Evolutionary conservation across 2,797 vertebrate genomes (phyloP).

Genomic region (Sebastes oblongus): DNA sequence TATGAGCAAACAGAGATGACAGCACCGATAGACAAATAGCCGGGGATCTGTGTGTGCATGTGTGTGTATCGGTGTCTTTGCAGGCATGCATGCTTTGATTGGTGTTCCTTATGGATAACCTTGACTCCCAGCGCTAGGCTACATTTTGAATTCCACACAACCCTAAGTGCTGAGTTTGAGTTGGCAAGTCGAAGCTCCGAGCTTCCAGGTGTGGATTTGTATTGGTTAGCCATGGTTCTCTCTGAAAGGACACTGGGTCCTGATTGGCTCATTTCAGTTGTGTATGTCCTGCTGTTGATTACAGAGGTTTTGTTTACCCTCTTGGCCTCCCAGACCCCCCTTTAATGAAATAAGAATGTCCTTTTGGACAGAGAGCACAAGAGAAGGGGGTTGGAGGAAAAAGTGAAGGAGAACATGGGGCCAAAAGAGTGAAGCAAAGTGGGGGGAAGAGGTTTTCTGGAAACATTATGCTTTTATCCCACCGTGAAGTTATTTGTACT

Average conservation of each 20-base stretch:
- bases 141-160: conserved; percentile 47
- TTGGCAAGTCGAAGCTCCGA: conserved; percentile 47
- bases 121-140: conserved; percentile 40
- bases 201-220: conserved; percentile 67
- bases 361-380: conserved; percentile 68
- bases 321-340: conserved; percentile 65
- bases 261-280: conserved; percentile 66
- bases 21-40: conserved; percentile 77
- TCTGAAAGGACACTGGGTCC: conserved; percentile 45
- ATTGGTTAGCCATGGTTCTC: conserved; percentile 50
- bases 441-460: conserved; percentile 67
- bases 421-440: conserved; percentile 62
- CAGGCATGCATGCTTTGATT: conserved; percentile 42
- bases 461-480: conserved; percentile 78
- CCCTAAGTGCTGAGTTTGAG: conserved; percentile 60
- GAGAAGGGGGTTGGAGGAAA: conserved; percentile 63
- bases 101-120: conserved; percentile 41
- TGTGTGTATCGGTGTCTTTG: conserved; percentile 42
- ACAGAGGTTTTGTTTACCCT: conserved; percentile 79
- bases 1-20: conserved; percentile 84
- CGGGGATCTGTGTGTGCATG: conserved; percentile 33
- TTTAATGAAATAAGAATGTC: conserved; percentile 82
- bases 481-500: conserved; percentile 79
- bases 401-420: conserved; percentile 60
- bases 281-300: conserved; percentile 75